A percentile compares a stretch with the other conserved stretches of the same genome.
phyloP scores from a whole-genome alignment of 2,113 vertebrate genomes.

The Pipa parva region DNA sequence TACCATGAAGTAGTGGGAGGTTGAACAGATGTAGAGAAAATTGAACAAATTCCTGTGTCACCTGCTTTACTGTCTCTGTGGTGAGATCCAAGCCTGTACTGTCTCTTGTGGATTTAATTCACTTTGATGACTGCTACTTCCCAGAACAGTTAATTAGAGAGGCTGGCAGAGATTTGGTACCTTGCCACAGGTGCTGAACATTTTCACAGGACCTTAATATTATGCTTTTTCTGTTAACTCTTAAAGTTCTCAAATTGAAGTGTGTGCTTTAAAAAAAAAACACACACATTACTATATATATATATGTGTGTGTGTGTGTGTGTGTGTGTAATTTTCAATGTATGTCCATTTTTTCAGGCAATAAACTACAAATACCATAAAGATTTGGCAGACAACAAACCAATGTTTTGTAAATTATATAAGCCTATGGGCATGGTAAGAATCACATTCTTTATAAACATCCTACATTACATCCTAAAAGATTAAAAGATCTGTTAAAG shows the following conservation, averaged over 20 bases:
- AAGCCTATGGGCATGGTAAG: too few species aligned
- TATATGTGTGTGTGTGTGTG: too few species aligned
- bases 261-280: neutral
- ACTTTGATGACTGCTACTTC: conserved; percentile 48
- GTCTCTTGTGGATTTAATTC: conserved; percentile 43
- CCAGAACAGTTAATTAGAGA: conserved; percentile 59
- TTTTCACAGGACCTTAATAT: conserved; percentile 44
- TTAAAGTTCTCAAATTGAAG: neutral
- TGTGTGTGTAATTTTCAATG: too few species aligned
- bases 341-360: too few species aligned
- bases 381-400: too few species aligned
- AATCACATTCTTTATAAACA: too few species aligned
- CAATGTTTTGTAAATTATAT: too few species aligned
- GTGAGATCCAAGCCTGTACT: conserved; percentile 36
- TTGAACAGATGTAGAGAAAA: conserved; percentile 42
- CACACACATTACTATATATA: neutral
- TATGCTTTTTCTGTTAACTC: conserved; percentile 45
- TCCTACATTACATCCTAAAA: too few species aligned
- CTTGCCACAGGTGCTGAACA: conserved; percentile 49
- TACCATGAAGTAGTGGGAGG: conserved; percentile 38
- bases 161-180: conserved; percentile 48
- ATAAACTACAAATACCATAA: too few species aligned
- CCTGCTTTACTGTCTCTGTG: conserved; percentile 28
- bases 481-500: too few species aligned
- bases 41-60: conserved; percentile 37